Percentiles rank a stretch among this genome's conserved stretches.
Evolutionary conservation across 2,797 vertebrate species (phyloP).

Genomic region (Enteromius radiatus): DNA sequence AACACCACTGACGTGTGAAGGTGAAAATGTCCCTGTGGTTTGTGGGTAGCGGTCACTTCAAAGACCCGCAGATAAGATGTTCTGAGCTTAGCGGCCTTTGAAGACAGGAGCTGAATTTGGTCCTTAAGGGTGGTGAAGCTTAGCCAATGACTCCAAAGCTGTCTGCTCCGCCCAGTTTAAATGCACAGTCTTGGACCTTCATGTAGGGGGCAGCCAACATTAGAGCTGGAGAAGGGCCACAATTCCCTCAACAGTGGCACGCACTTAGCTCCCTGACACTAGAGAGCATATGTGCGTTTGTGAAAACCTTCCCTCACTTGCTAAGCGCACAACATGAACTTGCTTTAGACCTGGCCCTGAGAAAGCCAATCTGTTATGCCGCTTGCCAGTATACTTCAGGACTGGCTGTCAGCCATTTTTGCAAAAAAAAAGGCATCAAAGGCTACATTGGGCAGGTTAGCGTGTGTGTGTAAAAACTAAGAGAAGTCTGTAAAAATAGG

Average conservation of each 20-base stretch:
- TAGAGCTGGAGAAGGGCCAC: conserved; percentile 49
- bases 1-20: conserved; percentile 43
- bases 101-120: conserved; percentile 57
- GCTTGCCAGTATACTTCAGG: background rate
- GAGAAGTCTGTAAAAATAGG: background rate
- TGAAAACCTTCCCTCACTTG: conserved; percentile 30
- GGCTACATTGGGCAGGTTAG: too few species aligned
- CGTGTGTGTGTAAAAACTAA: background rate
- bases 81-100: conserved; percentile 56
- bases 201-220: conserved; percentile 42
- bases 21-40: conserved; percentile 41
- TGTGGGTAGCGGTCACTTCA: conserved; percentile 49
- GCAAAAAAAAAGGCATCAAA: conserved; percentile 24
- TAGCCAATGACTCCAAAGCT: conserved; percentile 57
- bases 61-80: conserved; percentile 57
- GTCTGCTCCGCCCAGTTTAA: conserved; percentile 54
- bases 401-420: conserved; percentile 15
- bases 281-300: conserved; percentile 35
- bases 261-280: conserved; percentile 47
- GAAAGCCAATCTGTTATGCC: conserved; percentile 28
- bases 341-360: conserved; percentile 35
- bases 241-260: conserved; percentile 47
- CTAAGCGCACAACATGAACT: conserved; percentile 27
- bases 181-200: conserved; percentile 48
- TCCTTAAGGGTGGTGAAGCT: conserved; percentile 62